Conservation (phyloP, 1,140 invertebrate species). For the Ladona fulva region DNA sequence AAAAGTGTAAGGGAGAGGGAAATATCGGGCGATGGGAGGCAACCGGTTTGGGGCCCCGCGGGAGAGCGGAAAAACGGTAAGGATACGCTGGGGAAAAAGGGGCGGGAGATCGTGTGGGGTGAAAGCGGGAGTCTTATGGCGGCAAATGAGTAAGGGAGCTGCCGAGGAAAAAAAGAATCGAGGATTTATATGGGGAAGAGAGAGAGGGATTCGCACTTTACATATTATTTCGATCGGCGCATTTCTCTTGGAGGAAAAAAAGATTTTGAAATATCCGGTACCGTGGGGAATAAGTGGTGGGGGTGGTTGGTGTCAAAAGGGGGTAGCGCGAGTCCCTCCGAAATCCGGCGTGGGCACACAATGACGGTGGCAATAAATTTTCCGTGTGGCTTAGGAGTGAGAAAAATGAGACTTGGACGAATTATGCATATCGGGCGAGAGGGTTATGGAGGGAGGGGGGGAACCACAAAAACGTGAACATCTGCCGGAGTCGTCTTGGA, state of each 20-base stretch:
- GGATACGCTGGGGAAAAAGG: no score
- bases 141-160: no score
- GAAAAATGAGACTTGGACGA: background rate
- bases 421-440: background rate
- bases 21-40: no score
- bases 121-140: no score
- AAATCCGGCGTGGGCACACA: background rate
- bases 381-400: background rate
- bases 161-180: no score
- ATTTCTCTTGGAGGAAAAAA: background rate
- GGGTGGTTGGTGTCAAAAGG: background rate
- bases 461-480: background rate
- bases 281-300: background rate
- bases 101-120: no score
- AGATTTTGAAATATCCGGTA: background rate
- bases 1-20: no score
- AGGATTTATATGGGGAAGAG: background rate
- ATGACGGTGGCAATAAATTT: conserved; percentile 1
- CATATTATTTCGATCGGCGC: conserved; percentile 1
- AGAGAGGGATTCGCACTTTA: background rate
- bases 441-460: background rate
- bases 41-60: no score
- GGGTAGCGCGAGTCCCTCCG: background rate
- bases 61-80: no score
- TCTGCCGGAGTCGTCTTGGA: background rate